Base-by-base conservation (phyloP, 2,888 invertebrate genomes). In the Microchrysa polita region DNA sequence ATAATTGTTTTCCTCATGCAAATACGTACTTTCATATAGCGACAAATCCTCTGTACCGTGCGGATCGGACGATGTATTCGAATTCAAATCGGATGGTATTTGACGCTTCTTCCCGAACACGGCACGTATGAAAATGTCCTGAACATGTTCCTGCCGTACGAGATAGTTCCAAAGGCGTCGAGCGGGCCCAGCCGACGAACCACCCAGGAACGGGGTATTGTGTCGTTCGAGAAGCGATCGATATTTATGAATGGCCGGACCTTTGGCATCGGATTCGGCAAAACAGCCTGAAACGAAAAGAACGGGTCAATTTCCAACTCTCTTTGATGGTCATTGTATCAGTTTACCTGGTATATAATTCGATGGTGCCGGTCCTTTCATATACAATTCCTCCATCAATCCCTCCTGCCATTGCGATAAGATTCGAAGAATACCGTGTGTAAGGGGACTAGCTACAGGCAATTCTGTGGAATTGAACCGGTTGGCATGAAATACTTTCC, bases 71-170 rank as follows among this genome's bases (percentile, higher is more conserved):
- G 75, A 75, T 16, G 71, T 14, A 22, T 77, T 77, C 9, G 77
- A 77, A 67, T 69, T 55, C 40, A 69, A 18, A 18, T 69, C 69
- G 18, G 69, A 69, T 14, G 55, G 69, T 18, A 55, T 14, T 40
- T 73, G 73, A 55, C 91, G 88, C 20, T 92, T 89, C 78, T 93
- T 93, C 1, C 94, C 93, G 83, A 98, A 99, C 75, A 99, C 94
- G 76, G 96, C 95, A 74, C 96, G 90, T 80, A 99, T 95, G 85
- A 99, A 99, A 74, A 96, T 89, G 79, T 98, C 95, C 87, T 97
- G 96, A 34, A 98, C 93, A 59, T 89, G 86, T 84, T 98, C 97
- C 84, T 99, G 97, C 61, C 93, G 89, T 1, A 98, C 95, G 76
- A 99, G 87, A 84, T 91, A 97, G 81, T 91, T 93, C 99, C 99